Evolutionary conservation across 2,888 invertebrate species (phyloP).

Genomic region (Heliconius erato): DNA sequence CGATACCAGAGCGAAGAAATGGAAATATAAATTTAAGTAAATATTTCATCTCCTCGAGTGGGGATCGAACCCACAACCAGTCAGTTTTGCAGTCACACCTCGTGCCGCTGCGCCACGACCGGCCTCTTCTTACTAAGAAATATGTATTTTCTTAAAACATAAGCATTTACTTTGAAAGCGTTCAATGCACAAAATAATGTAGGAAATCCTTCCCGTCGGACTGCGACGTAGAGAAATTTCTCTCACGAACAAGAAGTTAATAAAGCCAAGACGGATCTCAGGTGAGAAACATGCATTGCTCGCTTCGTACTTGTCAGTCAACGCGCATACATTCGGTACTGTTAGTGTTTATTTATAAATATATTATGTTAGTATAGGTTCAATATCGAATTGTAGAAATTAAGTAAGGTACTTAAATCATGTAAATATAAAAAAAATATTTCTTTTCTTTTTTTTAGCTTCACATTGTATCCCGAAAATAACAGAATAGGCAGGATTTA

Average conservation of each 20-base stretch:
- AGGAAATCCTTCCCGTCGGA: conserved; percentile 7
- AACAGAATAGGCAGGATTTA: too few relatives aligned
- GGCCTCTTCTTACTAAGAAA: background rate
- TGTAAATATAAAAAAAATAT: too few relatives aligned
- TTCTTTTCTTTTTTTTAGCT: background rate
- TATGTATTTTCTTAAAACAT: background rate
- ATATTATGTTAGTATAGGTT: background rate
- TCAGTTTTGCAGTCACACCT: too few relatives aligned
- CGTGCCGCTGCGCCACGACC: too few relatives aligned
- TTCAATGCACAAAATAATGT: conserved; percentile 4
- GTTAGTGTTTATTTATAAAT: background rate
- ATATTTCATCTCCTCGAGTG: too few relatives aligned
- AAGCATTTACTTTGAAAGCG: background rate
- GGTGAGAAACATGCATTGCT: conserved; percentile 14
- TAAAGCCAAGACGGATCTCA: conserved; percentile 19
- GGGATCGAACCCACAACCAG: too few relatives aligned
- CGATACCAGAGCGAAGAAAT: too few relatives aligned
- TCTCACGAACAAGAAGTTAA: conserved; percentile 27
- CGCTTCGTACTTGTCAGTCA: background rate
- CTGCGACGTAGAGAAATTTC: conserved; percentile 22
- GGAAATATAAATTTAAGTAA: too few relatives aligned
- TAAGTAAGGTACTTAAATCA: too few relatives aligned
- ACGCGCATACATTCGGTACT: background rate
- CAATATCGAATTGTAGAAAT: too few relatives aligned
- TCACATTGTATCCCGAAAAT: too few relatives aligned